A percentile compares a stretch with the other conserved stretches of the same genome.
phyloP scores from a whole-genome alignment of 2,888 invertebrate genomes.

The Cepaea hortensis region DNA sequence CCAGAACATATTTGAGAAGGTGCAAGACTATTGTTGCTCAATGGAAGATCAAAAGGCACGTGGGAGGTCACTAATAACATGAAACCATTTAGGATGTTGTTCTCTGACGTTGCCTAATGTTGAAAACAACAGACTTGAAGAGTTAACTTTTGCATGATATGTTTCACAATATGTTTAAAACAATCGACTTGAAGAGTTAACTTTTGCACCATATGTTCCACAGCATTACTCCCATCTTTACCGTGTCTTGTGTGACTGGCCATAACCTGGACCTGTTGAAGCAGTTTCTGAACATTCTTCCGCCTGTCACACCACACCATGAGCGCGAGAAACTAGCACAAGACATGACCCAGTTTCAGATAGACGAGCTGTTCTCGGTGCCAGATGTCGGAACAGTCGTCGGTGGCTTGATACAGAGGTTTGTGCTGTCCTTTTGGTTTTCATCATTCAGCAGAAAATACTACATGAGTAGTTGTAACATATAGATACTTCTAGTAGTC shows the following conservation, averaged over 20 bases:
- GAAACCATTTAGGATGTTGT: too few relatives aligned
- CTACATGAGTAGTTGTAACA: neutral
- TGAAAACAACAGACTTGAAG: too few relatives aligned
- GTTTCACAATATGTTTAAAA: slow-evolving; percentile 53
- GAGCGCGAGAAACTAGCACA: slow-evolving; percentile 85
- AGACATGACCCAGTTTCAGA: slow-evolving; percentile 84
- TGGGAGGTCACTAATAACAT: too few relatives aligned
- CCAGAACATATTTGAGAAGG: too few relatives aligned
- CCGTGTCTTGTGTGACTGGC: slow-evolving; percentile 92
- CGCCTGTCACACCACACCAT: slow-evolving; percentile 75
- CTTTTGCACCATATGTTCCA: slow-evolving; percentile 26
- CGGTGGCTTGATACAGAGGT: slow-evolving; percentile 72
- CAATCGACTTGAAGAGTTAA: neutral
- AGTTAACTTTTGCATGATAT: neutral
- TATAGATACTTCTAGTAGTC: too few relatives aligned
- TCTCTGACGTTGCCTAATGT: too few relatives aligned
- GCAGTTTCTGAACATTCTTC: slow-evolving; percentile 89
- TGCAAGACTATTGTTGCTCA: too few relatives aligned
- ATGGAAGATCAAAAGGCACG: too few relatives aligned
- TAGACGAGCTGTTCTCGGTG: slow-evolving; percentile 86
- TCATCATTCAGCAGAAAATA: neutral
- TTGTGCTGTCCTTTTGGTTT: neutral
- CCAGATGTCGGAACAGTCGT: slow-evolving; percentile 74
- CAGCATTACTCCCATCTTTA: slow-evolving; percentile 77
- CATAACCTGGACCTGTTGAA: slow-evolving; percentile 86